Percentiles rank a stretch among this genome's conserved stretches.
Evolutionary conservation across 2,113 vertebrate genomes (phyloP).

Genomic region (Eptatretus burgeri): DNA sequence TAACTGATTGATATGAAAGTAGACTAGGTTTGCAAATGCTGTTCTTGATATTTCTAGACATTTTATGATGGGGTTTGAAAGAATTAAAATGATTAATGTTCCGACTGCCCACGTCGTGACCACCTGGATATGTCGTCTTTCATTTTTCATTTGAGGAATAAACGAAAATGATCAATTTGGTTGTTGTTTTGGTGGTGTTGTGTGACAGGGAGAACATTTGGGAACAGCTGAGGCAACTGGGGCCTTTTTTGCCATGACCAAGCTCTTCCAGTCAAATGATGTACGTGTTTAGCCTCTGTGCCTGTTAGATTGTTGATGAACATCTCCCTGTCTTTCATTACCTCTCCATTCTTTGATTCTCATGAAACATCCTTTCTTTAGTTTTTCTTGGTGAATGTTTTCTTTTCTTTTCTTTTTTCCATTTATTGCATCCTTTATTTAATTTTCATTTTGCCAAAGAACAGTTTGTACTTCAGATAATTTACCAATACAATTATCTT

Average conservation of each 20-base stretch:
- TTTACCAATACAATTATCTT: no score
- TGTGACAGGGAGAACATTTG: conserved; percentile 55
- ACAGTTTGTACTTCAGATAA: no score
- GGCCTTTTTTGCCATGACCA: conserved; percentile 93
- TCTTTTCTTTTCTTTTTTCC: no score
- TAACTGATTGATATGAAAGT: no score
- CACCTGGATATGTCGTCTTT: neutral
- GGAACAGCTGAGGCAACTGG: conserved; percentile 84
- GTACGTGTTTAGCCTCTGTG: conserved; percentile 21
- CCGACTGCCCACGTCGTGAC: no score
- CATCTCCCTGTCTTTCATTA: neutral
- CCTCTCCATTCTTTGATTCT: neutral
- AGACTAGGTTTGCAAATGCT: no score
- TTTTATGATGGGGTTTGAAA: no score
- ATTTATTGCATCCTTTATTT: no score
- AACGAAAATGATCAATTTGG: neutral
- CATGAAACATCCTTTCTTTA: neutral
- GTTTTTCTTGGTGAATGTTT: neutral
- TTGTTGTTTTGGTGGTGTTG: conserved; percentile 8
- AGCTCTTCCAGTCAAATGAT: conserved; percentile 84
- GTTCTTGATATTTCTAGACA: no score
- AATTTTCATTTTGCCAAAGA: no score
- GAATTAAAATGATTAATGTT: no score
- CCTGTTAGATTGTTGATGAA: neutral
- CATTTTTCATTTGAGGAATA: neutral